A percentile compares a stretch with the other conserved stretches of the same genome.
phyloP scores from a whole-genome alignment of 2,113 vertebrate genomes.

The Mirza zaza region DNA sequence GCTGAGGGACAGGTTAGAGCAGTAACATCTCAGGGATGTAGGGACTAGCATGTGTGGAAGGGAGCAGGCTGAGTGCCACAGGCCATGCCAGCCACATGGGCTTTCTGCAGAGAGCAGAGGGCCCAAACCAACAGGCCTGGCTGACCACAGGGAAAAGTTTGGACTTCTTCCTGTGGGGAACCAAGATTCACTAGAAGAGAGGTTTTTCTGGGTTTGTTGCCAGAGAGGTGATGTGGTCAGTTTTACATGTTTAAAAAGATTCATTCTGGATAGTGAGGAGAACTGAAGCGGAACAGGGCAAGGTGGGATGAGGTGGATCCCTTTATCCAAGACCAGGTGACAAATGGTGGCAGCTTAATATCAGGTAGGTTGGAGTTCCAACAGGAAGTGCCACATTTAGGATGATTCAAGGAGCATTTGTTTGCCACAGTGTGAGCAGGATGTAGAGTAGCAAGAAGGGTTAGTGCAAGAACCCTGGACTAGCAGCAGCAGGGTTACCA shows the following conservation, averaged over 20 bases:
- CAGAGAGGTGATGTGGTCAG: background rate
- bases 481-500: no score
- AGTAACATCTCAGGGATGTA: background rate
- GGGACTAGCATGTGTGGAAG: fast-evolving
- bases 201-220: background rate
- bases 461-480: background rate
- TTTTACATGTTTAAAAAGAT: background rate
- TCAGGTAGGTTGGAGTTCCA: background rate
- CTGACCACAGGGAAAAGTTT: background rate
- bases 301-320: background rate
- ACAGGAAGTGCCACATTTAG: background rate
- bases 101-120: background rate
- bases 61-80: background rate
- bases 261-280: no score
- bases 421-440: fast-evolving
- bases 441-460: background rate
- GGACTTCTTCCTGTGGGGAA: background rate
- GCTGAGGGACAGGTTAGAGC: background rate
- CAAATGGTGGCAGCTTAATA: background rate
- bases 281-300: background rate
- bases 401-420: no score
- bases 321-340: background rate
- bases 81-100: fast-evolving
- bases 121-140: fast-evolving
- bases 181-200: background rate